A percentile compares a stretch with the other conserved stretches of the same genome.
Evolutionary conservation across 2,888 invertebrate genomes (phyloP).

Genomic region (Laspeyria flexula): DNA sequence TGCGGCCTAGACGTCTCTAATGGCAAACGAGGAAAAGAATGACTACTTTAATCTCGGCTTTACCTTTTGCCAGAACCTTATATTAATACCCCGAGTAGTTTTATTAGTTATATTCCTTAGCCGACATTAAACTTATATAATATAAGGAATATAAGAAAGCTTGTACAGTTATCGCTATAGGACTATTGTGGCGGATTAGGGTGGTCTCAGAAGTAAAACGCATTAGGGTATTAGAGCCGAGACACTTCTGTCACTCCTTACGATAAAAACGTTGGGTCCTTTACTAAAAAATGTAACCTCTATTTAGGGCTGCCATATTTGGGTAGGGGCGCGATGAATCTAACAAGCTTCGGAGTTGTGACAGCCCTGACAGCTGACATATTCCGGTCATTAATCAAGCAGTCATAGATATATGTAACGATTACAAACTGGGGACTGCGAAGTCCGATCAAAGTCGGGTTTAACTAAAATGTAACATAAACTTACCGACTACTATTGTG

Average conservation of each 20-base stretch:
- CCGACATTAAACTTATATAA: conserved; percentile 29
- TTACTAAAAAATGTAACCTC: conserved; percentile 72
- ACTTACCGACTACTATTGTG: conserved; percentile 26
- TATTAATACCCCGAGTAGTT: conserved; percentile 21
- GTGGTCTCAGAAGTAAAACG: conserved; percentile 48
- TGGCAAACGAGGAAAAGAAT: conserved; percentile 52
- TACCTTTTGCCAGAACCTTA: conserved; percentile 35
- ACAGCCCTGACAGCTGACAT: conserved; percentile 83
- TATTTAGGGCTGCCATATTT: conserved; percentile 72
- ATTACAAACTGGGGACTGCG: conserved; percentile 57
- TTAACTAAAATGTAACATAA: conserved; percentile 42
- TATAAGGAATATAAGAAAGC: conserved; percentile 36
- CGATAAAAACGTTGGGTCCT: conserved; percentile 71
- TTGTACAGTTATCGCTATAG: conserved; percentile 21
- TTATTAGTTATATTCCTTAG: neutral
- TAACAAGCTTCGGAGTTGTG: conserved; percentile 82
- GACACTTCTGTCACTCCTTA: conserved; percentile 62
- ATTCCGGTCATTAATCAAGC: conserved; percentile 81
- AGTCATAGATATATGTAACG: conserved; percentile 71
- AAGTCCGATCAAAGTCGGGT: conserved; percentile 47
- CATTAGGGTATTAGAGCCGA: conserved; percentile 62
- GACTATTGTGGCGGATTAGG: conserved; percentile 33
- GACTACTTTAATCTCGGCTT: conserved; percentile 43
- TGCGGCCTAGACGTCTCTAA: conserved; percentile 47
- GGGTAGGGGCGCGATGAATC: conserved; percentile 73